Evolutionary conservation across 2,113 vertebrate species (phyloP).

Genomic region (Macrotus californicus): DNA sequence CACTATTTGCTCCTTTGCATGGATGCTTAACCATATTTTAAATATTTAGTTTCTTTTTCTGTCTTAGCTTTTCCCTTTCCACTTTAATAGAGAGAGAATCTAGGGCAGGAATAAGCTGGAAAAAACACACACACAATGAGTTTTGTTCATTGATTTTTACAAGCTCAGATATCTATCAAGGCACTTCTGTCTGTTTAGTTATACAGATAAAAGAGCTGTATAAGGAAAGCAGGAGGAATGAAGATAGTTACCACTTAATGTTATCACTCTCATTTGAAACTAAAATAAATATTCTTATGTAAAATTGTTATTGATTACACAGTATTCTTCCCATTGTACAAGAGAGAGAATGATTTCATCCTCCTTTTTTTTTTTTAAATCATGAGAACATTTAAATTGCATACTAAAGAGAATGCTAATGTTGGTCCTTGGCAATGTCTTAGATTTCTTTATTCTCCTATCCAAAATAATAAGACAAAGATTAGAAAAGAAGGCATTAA

Average conservation of each 20-base stretch:
- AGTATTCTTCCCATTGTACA: not conserved
- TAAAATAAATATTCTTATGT: not conserved
- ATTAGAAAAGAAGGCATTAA: not conserved
- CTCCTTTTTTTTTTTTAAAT: not conserved
- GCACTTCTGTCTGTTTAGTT: not conserved
- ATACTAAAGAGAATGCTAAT: not conserved
- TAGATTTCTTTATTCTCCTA: conserved; percentile 11
- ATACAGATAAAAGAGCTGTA: not conserved
- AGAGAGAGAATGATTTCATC: not conserved
- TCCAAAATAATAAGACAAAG: not conserved
- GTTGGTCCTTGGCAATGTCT: not conserved
- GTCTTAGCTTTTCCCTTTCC: not conserved
- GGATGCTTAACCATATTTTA: not conserved
- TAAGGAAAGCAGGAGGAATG: not conserved
- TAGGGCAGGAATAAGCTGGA: not conserved
- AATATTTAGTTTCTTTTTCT: not conserved
- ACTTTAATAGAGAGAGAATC: not conserved
- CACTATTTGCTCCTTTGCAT: not conserved
- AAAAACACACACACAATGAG: not conserved
- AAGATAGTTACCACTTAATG: not conserved
- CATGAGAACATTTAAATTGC: conserved; percentile 11
- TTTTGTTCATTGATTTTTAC: conserved; percentile 1
- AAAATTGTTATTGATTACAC: not conserved
- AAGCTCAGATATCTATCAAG: not conserved
- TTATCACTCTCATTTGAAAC: not conserved